Base-by-base conservation (phyloP, 1,140 invertebrate species). In the Drosophila cardini region DNA sequence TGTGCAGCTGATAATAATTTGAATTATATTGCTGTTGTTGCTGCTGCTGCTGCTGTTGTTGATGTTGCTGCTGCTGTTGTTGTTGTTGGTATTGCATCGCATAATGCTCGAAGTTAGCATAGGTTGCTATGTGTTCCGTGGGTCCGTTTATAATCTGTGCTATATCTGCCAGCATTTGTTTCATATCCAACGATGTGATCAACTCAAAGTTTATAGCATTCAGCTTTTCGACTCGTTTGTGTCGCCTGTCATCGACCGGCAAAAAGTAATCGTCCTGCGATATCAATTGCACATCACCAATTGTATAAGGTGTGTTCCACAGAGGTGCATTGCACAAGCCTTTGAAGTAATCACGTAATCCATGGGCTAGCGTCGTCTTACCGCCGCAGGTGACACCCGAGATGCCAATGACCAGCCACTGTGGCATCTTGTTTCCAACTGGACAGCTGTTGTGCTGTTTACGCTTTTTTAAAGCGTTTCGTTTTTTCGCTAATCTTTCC, bases 181-280 rank as follows among this genome's bases (percentile, higher is more conserved):
- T 92, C 95, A 97, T 97, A 91, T 97, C 95, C 43, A 97, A 72
- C 21, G 95, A 94, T 0, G 94, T 94, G 15, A 97, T 75, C 2
- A 96, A 90, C 76, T 97, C 97, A 93, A 96, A 97, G 90, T 98
- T 97, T 11, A 95, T 94, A 70, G 96, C 96, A 76, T 95, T 94
- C 8, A 97, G 74, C 55, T 94, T 94, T 11, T 94, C 92, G 53
- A 96, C 93, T 53, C 93, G 93, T 8, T 94, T 90, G 79, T 97
- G 96, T 1, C 94, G 92, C 7, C 94, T 93, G 91, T 96, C 95
- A 70, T 96, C 94, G 16, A 94, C 92, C 0, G 94, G 94, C 50
- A 95, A 93, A 90, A 97, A 98, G 91, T 97, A 98, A 78, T 94
- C 91, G 91, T 98, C 97, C 92, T 97, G 96, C 72, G 94, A 93